Base-by-base conservation (phyloP, 2,113 vertebrate species). In the Dipodomys stephensi region DNA sequence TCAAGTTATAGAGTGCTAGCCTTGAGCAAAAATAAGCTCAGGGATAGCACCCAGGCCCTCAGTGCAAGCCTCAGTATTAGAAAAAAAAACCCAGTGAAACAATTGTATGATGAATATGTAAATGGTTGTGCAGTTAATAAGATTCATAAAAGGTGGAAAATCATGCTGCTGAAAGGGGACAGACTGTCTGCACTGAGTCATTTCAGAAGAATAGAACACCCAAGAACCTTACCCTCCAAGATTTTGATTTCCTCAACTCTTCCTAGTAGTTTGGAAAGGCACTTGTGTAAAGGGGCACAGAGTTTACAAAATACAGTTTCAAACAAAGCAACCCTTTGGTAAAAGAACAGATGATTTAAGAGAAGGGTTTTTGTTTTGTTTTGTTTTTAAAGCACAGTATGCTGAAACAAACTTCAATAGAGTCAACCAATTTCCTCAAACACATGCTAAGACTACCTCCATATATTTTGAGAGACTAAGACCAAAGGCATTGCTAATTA, bases 401-500 rank as follows among this genome's bases (percentile, higher is more conserved):
- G 28, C 65, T 89, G 71, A 73, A 88, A 62, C 91, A 95, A 94
- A n/a, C 53, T 77, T 96, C 77, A 82, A 94, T 32, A 88, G 44
- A 57, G 81, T 60, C 11, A 71, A 91, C 82, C 87, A 89, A 30
- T 74, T 93, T 88, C 91, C 53, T 86, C 83, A 74, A 85, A 87
- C 28, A 76, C 10, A 30, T 91, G 94, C 91, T 71, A 64, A 90
- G 85, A 72, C 46, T 88, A 74, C 60, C 62, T 95, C 95, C 62
- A 62, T 69, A 72, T 60, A 89, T 68, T n/a, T 95, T 83, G 76
- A 88, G 85, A 93, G 74, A 77, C 35, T 88, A 80, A 95, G 53
- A 84, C 35, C 44, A 81, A 86, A 96, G 71, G 77, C 53, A 73
- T 72, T 77, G 67, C 60, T 71, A 97, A 96, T 95, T 97, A 94